phyloP scores from a whole-genome alignment of 2,888 invertebrate species.

The Mimas tiliae region DNA sequence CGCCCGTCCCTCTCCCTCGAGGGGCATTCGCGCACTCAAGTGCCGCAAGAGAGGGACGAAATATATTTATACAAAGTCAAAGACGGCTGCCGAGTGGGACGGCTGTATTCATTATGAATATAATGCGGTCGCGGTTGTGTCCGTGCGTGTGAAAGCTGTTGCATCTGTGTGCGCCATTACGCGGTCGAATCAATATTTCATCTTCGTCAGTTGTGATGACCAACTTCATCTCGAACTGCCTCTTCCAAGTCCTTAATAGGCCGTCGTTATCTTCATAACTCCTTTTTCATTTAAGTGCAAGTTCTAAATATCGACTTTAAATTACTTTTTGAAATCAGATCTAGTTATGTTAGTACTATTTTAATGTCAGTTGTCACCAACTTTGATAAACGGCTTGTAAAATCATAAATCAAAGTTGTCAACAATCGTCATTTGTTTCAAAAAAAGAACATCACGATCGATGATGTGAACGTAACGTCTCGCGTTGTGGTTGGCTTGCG shows the following conservation, averaged over 20 bases:
- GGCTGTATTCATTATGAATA: slow-evolving; percentile 85
- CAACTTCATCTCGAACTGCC: neutral
- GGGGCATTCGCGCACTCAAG: slow-evolving; percentile 66
- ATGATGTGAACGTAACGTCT: slow-evolving; percentile 77
- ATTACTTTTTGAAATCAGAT: neutral
- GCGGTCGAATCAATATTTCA: slow-evolving; percentile 80
- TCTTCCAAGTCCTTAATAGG: neutral
- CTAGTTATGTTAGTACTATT: neutral
- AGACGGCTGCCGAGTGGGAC: slow-evolving; percentile 82
- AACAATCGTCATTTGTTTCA: slow-evolving; percentile 41
- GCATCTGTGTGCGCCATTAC: slow-evolving; percentile 73
- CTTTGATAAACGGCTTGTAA: neutral
- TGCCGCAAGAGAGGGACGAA: slow-evolving; percentile 74
- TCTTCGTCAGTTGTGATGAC: slow-evolving; percentile 58
- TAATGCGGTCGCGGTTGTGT: slow-evolving; percentile 81
- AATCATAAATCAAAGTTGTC: slow-evolving; percentile 1
- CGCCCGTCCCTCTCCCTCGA: slow-evolving; percentile 73
- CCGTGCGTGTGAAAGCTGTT: slow-evolving; percentile 70
- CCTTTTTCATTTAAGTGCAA: too few relatives aligned
- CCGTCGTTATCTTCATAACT: too few relatives aligned
- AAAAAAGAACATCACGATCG: slow-evolving; percentile 76
- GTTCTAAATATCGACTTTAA: neutral
- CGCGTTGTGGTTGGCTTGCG: slow-evolving; percentile 87
- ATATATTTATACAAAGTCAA: slow-evolving; percentile 84
- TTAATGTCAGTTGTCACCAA: neutral